Evolutionary conservation across 2,888 invertebrate genomes (phyloP), one percentile per base, ranked within the genome.

Genomic region (Ctenicera cuprea): DNA sequence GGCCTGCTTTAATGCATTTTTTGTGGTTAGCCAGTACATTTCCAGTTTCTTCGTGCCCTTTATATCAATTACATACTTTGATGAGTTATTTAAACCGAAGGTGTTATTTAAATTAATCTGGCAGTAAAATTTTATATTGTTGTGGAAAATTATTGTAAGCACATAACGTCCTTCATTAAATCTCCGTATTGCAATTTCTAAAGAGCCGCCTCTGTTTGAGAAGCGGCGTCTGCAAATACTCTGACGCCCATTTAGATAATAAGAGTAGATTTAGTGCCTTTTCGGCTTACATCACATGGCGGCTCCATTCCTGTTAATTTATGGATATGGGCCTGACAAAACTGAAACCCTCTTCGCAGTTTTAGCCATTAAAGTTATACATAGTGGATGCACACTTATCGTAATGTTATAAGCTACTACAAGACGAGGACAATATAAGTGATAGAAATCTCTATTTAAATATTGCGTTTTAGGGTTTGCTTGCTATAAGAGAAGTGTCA

Each of bases 241-340:
- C 83, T 81, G 83, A 82, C 84, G 83, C 84, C 84, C 85, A 85
- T 86, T 85, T 86, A 86, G 86, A 86, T 86, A 86, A 85, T 85
- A 85, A 83, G 84, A 84, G 84, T 83, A 84, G 85, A 85, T 86
- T 85, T 85, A 85, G 82, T 81, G 85, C 85, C 82, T 84, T 85
- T 84, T 85, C 84, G 85, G 84, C 83, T 84, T 83, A 84, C 83
- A 83, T 85, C 85, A 85, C 85, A 85, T 83, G 83, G 81, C 84
- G 81, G 83, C 79, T 80, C 82, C 82, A 80, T 83, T 83, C 80
- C 79, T 74, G 82, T 79, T 84, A 85, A 86, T 86, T 86, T 86
- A 86, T 85, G 83, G 83, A 82, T 85, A 83, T 83, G 80, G 82
- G 78, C 71, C 75, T 74, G 77, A 77, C 80, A 80, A 73, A 73